These are phyloP conservation scores for Tipula lateralis DNA, from an alignment of 2,888 invertebrate genomes.

Conservation along the genomic window DNA sequence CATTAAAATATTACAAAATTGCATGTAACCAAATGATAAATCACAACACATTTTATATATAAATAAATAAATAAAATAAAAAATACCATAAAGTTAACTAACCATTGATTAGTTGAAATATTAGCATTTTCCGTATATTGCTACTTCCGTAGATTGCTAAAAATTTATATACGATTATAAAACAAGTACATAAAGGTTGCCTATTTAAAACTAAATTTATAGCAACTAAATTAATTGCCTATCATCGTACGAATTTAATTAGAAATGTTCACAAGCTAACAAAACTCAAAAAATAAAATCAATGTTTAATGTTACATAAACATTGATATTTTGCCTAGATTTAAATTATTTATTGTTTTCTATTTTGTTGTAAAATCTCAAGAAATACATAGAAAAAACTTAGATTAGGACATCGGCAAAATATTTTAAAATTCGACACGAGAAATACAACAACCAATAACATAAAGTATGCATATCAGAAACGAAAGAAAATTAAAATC, in stretches of 20 bases:
- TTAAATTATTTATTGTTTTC: neutral
- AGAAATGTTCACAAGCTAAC: neutral
- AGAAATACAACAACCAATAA: neutral
- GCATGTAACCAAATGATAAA: neutral
- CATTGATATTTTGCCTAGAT: neutral
- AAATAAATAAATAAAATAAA: neutral
- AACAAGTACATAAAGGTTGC: neutral
- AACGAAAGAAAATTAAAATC: neutral
- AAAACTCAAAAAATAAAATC: neutral
- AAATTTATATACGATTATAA: neutral
- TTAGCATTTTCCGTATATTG: neutral
- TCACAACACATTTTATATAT: neutral
- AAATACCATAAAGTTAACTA: neutral
- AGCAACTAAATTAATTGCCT: neutral
- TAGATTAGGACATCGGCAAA: neutral
- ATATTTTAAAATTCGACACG: neutral
- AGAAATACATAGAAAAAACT: neutral
- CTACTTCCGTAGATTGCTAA: neutral
- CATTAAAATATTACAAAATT: constrained; percentile 11
- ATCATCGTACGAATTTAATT: neutral
- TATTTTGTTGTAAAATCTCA: neutral
- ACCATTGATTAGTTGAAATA: constrained; percentile 9
- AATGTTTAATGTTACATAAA: neutral
- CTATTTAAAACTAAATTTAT: neutral
- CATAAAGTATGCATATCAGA: neutral